Conservation (phyloP, 2,888 invertebrate species). For the Phengaris arion region DNA sequence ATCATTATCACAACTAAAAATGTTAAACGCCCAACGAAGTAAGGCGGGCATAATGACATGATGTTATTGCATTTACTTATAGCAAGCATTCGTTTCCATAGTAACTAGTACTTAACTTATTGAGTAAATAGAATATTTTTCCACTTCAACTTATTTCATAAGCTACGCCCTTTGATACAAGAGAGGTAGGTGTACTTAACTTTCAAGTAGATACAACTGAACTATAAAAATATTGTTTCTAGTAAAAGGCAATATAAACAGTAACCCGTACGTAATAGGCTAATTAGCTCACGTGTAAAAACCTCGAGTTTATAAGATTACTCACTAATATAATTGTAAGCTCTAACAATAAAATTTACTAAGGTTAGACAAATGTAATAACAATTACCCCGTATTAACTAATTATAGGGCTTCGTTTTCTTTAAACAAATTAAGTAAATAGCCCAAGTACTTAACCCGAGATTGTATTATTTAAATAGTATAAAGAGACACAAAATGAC, state of each 20-base stretch:
- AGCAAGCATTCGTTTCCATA: not conserved
- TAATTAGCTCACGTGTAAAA: not conserved
- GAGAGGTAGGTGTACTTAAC: not conserved
- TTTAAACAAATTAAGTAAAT: not conserved
- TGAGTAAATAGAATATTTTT: not conserved
- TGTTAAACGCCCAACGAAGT: too few species aligned
- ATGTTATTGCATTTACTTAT: not conserved
- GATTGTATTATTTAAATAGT: conserved; percentile 52
- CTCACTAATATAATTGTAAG: not conserved
- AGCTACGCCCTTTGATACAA: not conserved
- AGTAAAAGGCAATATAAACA: not conserved
- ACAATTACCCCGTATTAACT: not conserved
- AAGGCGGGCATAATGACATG: not conserved
- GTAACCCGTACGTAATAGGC: not conserved
- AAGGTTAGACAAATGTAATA: not conserved
- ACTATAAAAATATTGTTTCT: conserved; percentile 12
- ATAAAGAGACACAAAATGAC: conserved; percentile 53
- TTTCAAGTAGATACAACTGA: not conserved
- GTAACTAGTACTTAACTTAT: not conserved
- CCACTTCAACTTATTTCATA: conserved; percentile 1
- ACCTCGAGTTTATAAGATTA: not conserved
- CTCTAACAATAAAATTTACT: not conserved
- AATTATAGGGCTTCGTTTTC: not conserved
- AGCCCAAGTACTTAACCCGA: conserved; percentile 41
- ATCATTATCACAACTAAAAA: too few species aligned